Base-by-base conservation (phyloP, 2,113 vertebrate species). In the Callocephalon fimbriatum region DNA sequence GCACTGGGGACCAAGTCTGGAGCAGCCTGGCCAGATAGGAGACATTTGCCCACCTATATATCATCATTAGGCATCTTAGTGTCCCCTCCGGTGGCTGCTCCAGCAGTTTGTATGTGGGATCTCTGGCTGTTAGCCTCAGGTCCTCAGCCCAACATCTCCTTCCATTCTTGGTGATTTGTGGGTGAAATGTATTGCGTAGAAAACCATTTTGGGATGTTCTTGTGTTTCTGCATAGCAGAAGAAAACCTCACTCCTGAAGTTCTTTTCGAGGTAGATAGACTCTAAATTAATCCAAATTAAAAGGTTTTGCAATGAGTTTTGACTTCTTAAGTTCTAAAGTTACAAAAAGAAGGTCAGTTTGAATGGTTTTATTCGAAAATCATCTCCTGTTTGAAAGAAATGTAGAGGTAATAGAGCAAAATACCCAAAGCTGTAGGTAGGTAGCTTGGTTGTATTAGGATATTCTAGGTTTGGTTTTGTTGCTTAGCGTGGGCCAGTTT, bases 281-380 rank as follows among this genome's bases (percentile, higher is more conserved):
- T 26, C 56, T 84, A 65, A 92, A 23, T 31, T 71, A 19, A 40
- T 47, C 56, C 44, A 68, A 32, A 40, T n/a, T 4, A 68, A 45
- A 93, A 88, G 37, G 27, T 50, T 70, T 79, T 82, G 68, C 67
- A 25, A 7, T 53, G 27, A 15, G 21, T 58, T 86, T 82, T 65
- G 50, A 68, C 22, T 71, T 92, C 53, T 32, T 65, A 22, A 47
- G 53, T 73, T 83, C 26, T 32, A 45, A 83, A 86, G 44, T 45
- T 81, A 27, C 44, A 20, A 56, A 54, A 58, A 74, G 31, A 71
- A 89, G 27, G 42, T 62, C 56, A 56, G 10, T 59, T 91, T 74
- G 67, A 75, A 44, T 88, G 63, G n/a, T 58, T 94, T 86, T 78
- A 18, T 79, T 93, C 72, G 58, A 83, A 74, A 65, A 71, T 38